phyloP scores from a whole-genome alignment of 2,888 invertebrate genomes.

The Epirrita christyi region DNA sequence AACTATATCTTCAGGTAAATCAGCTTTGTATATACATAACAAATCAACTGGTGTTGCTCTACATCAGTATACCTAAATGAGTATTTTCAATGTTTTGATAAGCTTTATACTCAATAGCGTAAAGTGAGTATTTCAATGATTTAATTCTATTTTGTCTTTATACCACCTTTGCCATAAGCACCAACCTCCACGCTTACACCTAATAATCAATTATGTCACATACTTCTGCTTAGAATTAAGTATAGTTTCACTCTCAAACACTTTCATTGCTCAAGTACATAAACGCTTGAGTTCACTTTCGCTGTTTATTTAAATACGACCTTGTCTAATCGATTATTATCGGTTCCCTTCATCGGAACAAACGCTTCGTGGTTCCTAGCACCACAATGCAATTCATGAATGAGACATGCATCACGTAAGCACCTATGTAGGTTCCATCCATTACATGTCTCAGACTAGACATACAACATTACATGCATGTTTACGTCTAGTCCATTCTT shows the following conservation, averaged over 20 bases:
- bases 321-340: slow-evolving; percentile 32
- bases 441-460: not conserved
- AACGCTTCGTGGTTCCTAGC: slow-evolving; percentile 12
- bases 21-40: slow-evolving; percentile 34
- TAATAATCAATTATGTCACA: too few relatives aligned
- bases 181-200: too few relatives aligned
- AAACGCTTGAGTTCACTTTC: slow-evolving; percentile 30
- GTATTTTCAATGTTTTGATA: not conserved
- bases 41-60: slow-evolving; percentile 19
- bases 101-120: not conserved
- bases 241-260: slow-evolving; percentile 15
- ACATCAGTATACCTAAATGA: not conserved
- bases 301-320: slow-evolving; percentile 25
- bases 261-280: slow-evolving; percentile 7
- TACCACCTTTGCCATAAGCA: too few relatives aligned
- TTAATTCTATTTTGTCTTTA: too few relatives aligned
- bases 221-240: too few relatives aligned
- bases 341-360: slow-evolving; percentile 17
- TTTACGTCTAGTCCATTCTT: too few relatives aligned
- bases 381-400: slow-evolving; percentile 24
- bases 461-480: too few relatives aligned
- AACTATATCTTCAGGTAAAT: slow-evolving; percentile 40
- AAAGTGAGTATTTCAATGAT: not conserved
- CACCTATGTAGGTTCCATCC: slow-evolving; percentile 8
- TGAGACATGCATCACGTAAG: slow-evolving; percentile 29